Evolutionary conservation across 2,113 vertebrate genomes (phyloP).

Genomic region (Phylloscopus trochilus): DNA sequence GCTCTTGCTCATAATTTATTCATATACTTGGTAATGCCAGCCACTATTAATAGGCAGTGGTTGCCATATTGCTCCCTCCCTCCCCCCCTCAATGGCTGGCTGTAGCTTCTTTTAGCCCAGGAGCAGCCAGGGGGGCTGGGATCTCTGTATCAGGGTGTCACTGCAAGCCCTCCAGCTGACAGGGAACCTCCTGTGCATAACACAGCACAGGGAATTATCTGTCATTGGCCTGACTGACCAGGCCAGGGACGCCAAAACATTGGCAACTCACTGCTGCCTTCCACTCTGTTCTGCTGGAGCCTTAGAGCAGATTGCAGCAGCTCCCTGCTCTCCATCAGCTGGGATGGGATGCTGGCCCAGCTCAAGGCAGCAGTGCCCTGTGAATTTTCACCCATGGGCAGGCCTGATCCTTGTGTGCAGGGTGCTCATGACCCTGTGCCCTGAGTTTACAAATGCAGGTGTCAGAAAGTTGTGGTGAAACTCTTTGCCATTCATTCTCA

Average conservation of each 20-base stretch:
- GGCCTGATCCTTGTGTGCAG: fast-evolving
- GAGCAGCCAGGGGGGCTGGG: background rate
- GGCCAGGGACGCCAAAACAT: background rate
- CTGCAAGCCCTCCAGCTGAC: background rate
- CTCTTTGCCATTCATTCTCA: background rate
- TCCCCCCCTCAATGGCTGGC: background rate
- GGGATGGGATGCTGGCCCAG: background rate
- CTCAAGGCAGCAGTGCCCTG: too few relatives aligned
- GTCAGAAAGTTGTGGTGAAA: background rate
- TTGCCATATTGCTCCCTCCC: background rate
- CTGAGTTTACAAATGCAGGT: fast-evolving
- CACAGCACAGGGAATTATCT: background rate
- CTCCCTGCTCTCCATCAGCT: background rate
- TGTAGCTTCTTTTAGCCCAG: background rate
- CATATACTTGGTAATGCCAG: background rate
- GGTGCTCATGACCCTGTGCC: background rate
- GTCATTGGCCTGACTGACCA: background rate
- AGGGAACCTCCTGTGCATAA: background rate
- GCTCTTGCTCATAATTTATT: conserved; percentile 34
- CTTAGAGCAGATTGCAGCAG: background rate
- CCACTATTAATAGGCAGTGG: conserved; percentile 22
- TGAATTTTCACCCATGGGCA: background rate
- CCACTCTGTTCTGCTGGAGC: background rate
- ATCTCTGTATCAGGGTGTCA: background rate
- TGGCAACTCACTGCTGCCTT: background rate